These are phyloP conservation scores for Trichomalopsis sarcophagae DNA, from an alignment of 1,140 invertebrate species.

Conservation along the genomic window DNA sequence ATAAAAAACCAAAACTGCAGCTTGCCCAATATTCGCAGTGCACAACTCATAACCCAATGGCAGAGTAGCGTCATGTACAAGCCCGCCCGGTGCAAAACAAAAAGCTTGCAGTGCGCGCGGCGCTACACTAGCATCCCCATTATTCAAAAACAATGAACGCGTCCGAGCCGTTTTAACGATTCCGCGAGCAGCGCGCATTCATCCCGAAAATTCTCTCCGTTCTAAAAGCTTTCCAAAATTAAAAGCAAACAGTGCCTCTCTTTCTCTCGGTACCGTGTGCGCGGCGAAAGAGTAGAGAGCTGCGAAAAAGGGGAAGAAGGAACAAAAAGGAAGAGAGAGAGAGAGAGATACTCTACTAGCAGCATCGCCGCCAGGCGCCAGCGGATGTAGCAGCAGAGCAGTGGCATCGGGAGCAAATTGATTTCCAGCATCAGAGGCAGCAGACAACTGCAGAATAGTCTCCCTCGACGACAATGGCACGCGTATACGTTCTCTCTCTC, in stretches of 20 bases:
- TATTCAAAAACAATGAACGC: background rate
- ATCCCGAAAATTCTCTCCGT: background rate
- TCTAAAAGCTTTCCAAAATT: conserved; percentile 6
- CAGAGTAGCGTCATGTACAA: background rate
- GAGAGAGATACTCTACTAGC: no score
- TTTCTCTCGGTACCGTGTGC: background rate
- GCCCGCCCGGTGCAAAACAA: background rate
- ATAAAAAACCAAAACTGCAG: no score
- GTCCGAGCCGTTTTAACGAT: background rate
- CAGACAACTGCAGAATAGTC: no score
- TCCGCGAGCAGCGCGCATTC: background rate
- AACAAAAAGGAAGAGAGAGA: background rate
- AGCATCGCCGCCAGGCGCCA: no score
- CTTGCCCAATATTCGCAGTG: no score
- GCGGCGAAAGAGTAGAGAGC: background rate
- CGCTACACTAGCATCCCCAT: background rate
- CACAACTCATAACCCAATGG: no score
- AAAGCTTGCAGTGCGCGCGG: background rate
- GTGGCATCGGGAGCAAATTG: background rate
- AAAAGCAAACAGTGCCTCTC: conserved; percentile 22
- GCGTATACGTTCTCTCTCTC: background rate
- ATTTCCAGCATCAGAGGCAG: conserved; percentile 12
- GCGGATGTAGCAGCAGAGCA: background rate
- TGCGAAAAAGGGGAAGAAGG: background rate
- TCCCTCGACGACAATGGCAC: background rate